Conservation (phyloP, 2,113 vertebrate species). For the Pithys albifrons region DNA sequence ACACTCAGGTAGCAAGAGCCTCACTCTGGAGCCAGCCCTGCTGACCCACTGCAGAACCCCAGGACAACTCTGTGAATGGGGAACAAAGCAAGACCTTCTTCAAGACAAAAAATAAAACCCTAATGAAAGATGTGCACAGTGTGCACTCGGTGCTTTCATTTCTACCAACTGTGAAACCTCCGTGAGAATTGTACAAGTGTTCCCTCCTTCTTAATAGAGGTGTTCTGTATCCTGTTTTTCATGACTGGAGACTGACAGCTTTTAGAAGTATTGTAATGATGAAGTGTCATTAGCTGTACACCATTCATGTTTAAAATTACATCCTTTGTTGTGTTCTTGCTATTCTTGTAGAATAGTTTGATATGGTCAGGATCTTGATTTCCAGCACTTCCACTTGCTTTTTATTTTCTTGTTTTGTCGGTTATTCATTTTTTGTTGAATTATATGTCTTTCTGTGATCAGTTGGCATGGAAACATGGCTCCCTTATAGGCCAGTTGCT, state of each 20-base stretch:
- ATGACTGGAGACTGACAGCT: slow-evolving; percentile 25
- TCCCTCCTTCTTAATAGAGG: neutral
- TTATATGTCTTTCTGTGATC: slow-evolving; percentile 42
- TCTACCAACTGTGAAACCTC: neutral
- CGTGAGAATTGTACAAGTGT: neutral
- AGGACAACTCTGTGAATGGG: neutral
- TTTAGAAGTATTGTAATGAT: slow-evolving; percentile 2
- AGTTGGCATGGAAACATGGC: slow-evolving; percentile 62
- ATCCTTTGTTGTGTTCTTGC: slow-evolving; percentile 27
- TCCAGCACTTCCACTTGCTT: neutral
- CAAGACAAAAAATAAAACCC: neutral
- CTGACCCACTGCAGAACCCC: neutral
- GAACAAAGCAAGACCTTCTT: neutral
- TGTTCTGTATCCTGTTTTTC: slow-evolving; percentile 39
- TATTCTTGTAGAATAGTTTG: slow-evolving; percentile 25
- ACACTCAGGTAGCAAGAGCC: fast-evolving
- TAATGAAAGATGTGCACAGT: neutral
- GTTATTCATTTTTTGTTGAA: slow-evolving; percentile 16
- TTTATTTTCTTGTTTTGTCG: slow-evolving; percentile 29
- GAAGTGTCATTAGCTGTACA: slow-evolving; percentile 12
- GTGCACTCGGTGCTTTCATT: neutral
- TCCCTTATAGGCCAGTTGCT: slow-evolving; percentile 49
- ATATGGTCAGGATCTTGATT: slow-evolving; percentile 16
- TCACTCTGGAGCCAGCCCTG: neutral
- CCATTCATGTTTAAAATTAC: neutral